Conservation (phyloP, 2,797 vertebrate genomes). For the Melanotaenia trifasciata region DNA sequence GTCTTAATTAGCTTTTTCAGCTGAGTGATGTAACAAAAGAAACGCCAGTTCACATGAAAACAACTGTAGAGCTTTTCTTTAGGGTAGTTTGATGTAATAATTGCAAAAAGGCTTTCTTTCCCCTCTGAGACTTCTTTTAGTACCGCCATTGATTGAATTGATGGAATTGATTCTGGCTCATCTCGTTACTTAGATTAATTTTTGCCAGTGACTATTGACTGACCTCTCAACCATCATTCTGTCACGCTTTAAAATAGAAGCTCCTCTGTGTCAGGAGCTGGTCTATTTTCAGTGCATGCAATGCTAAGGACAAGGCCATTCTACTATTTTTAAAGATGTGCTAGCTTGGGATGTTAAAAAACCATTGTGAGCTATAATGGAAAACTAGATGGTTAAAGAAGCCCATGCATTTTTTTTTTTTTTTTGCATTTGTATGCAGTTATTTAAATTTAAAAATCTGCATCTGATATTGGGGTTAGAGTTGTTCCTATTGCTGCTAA, state of each 20-base stretch:
- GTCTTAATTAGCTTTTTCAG: neutral
- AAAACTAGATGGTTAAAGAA: slow-evolving; percentile 25
- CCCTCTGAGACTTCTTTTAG: neutral
- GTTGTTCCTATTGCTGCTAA: neutral
- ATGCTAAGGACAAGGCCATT: slow-evolving; percentile 51
- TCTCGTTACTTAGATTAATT: neutral
- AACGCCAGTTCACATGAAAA: neutral
- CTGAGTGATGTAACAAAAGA: neutral
- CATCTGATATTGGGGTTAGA: neutral
- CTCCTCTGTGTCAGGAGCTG: slow-evolving; percentile 43
- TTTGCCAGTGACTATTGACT: slow-evolving; percentile 40
- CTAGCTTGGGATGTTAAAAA: slow-evolving; percentile 41
- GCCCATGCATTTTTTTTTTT: slow-evolving; percentile 19
- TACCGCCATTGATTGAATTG: neutral
- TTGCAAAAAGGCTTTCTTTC: neutral
- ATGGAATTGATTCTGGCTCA: neutral
- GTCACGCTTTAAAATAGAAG: slow-evolving; percentile 65
- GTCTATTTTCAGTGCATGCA: slow-evolving; percentile 56
- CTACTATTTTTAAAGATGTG: slow-evolving; percentile 62
- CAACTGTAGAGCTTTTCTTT: neutral
- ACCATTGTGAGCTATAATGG: slow-evolving; percentile 20
- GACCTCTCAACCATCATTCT: slow-evolving; percentile 40
- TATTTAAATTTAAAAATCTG: neutral
- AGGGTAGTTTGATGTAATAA: neutral
- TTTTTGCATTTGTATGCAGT: neutral